Base-by-base conservation (phyloP, 1,140 invertebrate species). In the Batillaria attramentaria region DNA sequence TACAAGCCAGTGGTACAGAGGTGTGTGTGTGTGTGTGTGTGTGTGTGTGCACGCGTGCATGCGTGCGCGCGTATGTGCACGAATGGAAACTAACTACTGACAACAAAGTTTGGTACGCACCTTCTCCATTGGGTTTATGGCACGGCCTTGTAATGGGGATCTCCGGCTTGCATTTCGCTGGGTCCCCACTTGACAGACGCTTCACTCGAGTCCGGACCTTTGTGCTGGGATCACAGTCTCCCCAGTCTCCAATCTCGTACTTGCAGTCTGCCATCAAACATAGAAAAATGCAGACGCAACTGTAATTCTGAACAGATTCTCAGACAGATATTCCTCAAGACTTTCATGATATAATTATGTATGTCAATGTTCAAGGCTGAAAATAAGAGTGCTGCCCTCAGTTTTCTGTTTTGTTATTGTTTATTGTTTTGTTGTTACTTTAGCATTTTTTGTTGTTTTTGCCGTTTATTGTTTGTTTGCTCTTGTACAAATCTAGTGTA, bases 221-320 rank as follows among this genome's bases (percentile, higher is more conserved):
- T 31, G 83, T 85, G 3, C 39, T 42, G 2, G 83, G 70, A 65
- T 86, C 83, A 84, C 86, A 87, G 24, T 82, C 78, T 37, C 78
- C 78, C 86, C 86, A 87, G 3, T 78, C 69, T 28, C 83, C 81
- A 31, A 81, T 50, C 8, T 77, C 50, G 77, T 86, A 86, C 46
- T 84, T 83, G 78, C 86, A 87, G 54, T 72, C 84, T 84, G 72
- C 42, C 20, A 50, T 72, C 24, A 77, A 37, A 75, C 46, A 65
- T 41, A 35, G 35, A 8, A 33, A 42, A 8, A 50, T 50, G 24
- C 46, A 50, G 24, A 8, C 46, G 10, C 24, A 24, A 8, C 10
- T 13, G 10, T 50, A 50, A 50, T 13, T 10, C 46, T 24, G 24
- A 50, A 24, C 10, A 24, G 10, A 8, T 13, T 50, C 10, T 24